Conservation (phyloP, 2,113 vertebrate species). For the Taurulus bubalis region DNA sequence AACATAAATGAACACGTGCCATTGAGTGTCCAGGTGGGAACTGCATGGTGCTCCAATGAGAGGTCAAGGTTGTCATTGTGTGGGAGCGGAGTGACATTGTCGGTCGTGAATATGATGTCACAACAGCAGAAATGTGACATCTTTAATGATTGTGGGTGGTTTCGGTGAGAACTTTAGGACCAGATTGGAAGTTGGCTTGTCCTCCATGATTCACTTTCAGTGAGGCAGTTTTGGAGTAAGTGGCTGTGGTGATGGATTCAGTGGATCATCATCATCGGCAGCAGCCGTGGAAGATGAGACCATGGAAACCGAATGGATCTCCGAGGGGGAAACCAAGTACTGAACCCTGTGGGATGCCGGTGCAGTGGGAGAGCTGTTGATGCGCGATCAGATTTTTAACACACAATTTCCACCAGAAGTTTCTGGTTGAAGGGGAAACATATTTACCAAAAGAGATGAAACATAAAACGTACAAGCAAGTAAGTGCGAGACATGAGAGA, state of each 20-base stretch:
- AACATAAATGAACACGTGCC: neutral
- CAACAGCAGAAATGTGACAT: neutral
- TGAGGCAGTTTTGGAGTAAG: conserved; percentile 17
- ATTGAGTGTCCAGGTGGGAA: neutral
- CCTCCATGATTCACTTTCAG: conserved; percentile 17
- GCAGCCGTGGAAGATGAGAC: neutral
- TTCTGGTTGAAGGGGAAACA: neutral
- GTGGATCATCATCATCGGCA: neutral
- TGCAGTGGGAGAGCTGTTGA: neutral
- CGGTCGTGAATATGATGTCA: neutral
- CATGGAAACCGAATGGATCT: neutral
- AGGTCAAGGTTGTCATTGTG: neutral
- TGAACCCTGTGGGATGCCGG: neutral
- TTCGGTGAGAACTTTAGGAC: neutral
- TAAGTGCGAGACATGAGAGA: neutral
- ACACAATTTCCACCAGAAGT: neutral
- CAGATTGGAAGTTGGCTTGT: neutral
- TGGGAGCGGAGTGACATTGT: neutral
- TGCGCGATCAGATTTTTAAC: neutral
- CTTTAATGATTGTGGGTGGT: neutral
- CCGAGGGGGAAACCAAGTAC: neutral
- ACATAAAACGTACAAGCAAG: neutral
- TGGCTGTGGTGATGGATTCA: neutral
- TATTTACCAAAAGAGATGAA: neutral
- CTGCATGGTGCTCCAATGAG: neutral